phyloP scores from a whole-genome alignment of 2,797 vertebrate species.

The Leptoclinus maculatus region DNA sequence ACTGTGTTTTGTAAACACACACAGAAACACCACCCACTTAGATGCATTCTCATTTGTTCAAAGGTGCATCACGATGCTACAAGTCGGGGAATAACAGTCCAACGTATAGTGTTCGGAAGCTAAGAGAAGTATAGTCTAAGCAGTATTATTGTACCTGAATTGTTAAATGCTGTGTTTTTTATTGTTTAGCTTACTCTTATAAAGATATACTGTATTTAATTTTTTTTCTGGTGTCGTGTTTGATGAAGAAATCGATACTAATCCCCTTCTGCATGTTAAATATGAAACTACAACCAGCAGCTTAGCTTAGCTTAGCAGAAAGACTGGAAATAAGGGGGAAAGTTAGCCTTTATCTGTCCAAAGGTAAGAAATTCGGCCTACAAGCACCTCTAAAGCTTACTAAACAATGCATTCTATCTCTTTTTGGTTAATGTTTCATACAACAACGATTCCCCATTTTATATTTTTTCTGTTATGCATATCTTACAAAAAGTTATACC shows the following conservation, averaged over 20 bases:
- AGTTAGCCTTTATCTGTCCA: not conserved
- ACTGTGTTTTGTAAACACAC: constrained; percentile 19
- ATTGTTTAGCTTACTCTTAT: not conserved
- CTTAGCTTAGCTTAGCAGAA: not conserved
- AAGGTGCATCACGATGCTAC: constrained; percentile 2
- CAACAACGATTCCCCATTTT: not conserved
- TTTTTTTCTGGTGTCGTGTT: not conserved
- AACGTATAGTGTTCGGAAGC: not conserved
- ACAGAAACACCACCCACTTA: constrained; percentile 24
- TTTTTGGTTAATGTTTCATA: not conserved
- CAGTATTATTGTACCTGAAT: not conserved
- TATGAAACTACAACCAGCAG: not conserved
- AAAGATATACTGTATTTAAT: not conserved
- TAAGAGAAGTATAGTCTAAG: not conserved
- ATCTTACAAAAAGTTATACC: not conserved
- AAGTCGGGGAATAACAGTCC: not conserved
- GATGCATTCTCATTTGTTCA: not conserved
- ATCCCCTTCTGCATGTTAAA: not conserved
- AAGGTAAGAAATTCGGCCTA: too few relatives aligned
- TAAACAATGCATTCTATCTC: not conserved
- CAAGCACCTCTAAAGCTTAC: not conserved
- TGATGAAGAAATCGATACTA: not conserved
- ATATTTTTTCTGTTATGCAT: not conserved
- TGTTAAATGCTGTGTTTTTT: not conserved
- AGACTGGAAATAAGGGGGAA: not conserved